Evolutionary conservation across 1,140 invertebrate genomes (phyloP), one percentile per base, ranked within the genome.

Genomic region (Papilio glaucus): DNA sequence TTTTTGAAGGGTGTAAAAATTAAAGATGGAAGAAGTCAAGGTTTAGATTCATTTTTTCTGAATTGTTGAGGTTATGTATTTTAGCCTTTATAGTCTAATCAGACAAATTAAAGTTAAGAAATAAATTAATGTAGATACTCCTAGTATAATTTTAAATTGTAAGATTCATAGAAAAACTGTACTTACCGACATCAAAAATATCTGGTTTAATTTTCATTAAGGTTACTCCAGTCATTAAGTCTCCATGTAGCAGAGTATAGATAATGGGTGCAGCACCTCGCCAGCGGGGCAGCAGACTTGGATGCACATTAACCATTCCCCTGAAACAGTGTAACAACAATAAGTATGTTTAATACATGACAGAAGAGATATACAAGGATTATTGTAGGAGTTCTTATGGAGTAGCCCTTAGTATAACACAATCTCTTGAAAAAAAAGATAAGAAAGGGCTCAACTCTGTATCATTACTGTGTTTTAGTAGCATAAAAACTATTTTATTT

Each of bases 301-400:
- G 97, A 93, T 99, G 98, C 0, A 99, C 95, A 94, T 98, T 98
- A 42, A 98, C 92, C 93, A 98, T 97, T 13, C 98, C 98, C 89
- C 97, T 98, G 82, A 77, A 94, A 94, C 74, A 79, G 49, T 2
- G 7, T 4, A 12, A 18, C 6, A 26, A 7, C 12, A 57, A 57
- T 3, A 12, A 57, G 39, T 57, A 24, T 8, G 15, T 57, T 8
- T 24, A 1, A 42, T 7, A 49, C 18, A 21, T 12, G 7, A 1
- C 12, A 53, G 24, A 41, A 41, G 39, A 13, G 10, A 41, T 41
- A 39, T 10, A 12, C 38, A 39, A 0, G 38, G 39, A 33, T 33
- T 41, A 13, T 41, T 13, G 12, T 13, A 41, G 10, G 10, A 39
- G 38, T 4, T 2, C 4, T 7, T 12, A 39, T 8, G 8, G 38